These are phyloP conservation scores for Parus major DNA, from an alignment of 2,113 vertebrate genomes.

Conservation along the genomic window DNA sequence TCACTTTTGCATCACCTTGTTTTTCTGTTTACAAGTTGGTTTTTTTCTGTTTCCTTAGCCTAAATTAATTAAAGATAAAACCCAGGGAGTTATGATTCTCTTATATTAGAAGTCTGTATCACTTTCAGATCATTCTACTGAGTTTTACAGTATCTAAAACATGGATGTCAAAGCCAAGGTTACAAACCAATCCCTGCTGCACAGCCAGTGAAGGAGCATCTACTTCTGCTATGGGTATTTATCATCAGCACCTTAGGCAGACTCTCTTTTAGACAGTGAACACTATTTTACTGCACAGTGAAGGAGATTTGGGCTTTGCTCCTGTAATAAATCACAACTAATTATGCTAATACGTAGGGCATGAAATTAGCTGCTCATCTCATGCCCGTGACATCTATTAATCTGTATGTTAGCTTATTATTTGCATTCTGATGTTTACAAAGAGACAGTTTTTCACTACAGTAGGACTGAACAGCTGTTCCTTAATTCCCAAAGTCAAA, in stretches of 20 bases:
- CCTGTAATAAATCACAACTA: conserved; percentile 32
- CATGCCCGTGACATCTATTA: conserved; percentile 7
- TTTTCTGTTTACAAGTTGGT: not conserved
- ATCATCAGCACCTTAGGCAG: not conserved
- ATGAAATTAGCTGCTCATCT: conserved; percentile 32
- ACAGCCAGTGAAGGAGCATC: rapidly evolving
- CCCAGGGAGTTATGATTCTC: not conserved
- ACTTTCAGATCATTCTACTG: not conserved
- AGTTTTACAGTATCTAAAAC: not conserved
- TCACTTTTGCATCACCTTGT: not conserved
- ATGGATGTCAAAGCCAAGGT: not conserved
- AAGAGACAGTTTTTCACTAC: not conserved
- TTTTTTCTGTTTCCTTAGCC: not conserved
- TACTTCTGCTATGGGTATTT: not conserved
- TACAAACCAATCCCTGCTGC: not conserved
- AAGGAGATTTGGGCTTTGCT: not conserved
- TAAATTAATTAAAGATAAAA: not conserved
- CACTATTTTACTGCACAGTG: not conserved
- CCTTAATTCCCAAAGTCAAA: not conserved
- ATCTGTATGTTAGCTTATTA: conserved; percentile 1
- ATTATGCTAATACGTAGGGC: conserved; percentile 10
- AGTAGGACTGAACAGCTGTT: not conserved
- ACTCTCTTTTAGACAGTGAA: not conserved
- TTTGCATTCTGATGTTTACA: not conserved
- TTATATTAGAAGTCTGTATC: not conserved